Percentiles rank a stretch among this genome's conserved stretches.
Conservation (phyloP, 2,888 invertebrate genomes). For the Alloscopus bannaensis region DNA sequence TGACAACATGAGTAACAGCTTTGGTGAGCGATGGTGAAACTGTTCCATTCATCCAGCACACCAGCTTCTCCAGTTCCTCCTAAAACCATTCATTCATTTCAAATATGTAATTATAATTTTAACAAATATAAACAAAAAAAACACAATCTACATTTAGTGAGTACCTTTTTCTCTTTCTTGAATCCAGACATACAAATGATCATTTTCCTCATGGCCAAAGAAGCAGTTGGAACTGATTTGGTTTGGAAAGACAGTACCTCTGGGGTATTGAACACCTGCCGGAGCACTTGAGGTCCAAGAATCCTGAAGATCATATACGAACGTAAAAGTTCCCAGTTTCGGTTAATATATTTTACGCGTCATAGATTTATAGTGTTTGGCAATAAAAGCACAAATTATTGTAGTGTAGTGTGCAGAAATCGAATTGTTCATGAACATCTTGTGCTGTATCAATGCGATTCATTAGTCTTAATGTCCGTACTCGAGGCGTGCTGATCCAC, state of each 20-base stretch:
- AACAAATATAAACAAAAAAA: constrained; percentile 23
- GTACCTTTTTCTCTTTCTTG: constrained; percentile 70
- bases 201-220: constrained; percentile 86
- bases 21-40: constrained; percentile 45
- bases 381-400: too few species aligned
- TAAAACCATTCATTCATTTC: too few species aligned
- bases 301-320: constrained; percentile 84
- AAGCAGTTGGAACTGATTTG: constrained; percentile 85
- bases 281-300: constrained; percentile 84
- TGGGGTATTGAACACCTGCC: constrained; percentile 74
- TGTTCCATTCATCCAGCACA: constrained; percentile 66
- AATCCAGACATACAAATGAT: constrained; percentile 81
- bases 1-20: constrained; percentile 69
- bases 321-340: too few species aligned
- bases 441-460: too few species aligned
- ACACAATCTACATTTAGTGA: too few species aligned
- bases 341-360: too few species aligned
- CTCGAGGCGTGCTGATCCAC: too few species aligned
- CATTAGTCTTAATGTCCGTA: too few species aligned
- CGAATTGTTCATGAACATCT: too few species aligned
- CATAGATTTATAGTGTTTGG: too few species aligned
- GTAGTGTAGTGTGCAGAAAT: too few species aligned
- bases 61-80: constrained; percentile 28
- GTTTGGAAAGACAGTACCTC: constrained; percentile 80
- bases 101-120: constrained; percentile 19